These are phyloP conservation scores for Cheirogaleus medius DNA, from an alignment of 2,113 vertebrate species.

Conservation along the genomic window DNA sequence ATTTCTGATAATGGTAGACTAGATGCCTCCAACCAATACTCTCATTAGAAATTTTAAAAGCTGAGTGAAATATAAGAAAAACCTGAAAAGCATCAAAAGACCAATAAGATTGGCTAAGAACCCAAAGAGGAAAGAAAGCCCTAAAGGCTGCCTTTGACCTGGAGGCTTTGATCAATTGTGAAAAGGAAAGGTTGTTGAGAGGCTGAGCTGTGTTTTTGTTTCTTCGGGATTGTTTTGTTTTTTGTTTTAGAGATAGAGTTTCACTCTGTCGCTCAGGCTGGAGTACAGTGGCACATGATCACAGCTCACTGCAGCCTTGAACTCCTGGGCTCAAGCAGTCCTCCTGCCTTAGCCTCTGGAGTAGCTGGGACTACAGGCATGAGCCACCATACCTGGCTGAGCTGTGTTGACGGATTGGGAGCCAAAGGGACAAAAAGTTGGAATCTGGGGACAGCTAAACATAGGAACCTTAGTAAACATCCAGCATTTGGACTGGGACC, in stretches of 20 bases:
- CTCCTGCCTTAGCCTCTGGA: too few relatives aligned
- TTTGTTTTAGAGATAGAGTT: neutral
- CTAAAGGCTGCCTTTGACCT: neutral
- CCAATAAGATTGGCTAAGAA: neutral
- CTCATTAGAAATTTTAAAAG: neutral
- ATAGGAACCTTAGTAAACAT: neutral
- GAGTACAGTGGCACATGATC: neutral
- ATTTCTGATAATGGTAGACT: neutral
- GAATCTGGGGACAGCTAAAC: neutral
- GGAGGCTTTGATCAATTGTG: neutral
- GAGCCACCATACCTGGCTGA: too few relatives aligned
- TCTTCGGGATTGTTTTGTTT: rapidly evolving
- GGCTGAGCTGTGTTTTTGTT: neutral
- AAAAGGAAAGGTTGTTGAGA: neutral
- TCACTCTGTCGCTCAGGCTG: neutral
- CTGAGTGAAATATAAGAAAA: neutral
- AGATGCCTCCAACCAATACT: neutral
- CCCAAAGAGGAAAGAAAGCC: neutral
- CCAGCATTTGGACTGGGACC: neutral
- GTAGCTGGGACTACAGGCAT: too few relatives aligned
- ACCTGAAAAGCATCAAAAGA: neutral
- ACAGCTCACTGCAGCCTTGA: neutral
- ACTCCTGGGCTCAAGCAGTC: too few relatives aligned
- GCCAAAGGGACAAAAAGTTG: neutral
- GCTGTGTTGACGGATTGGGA: neutral